Evolutionary conservation across 2,113 vertebrate species (phyloP).

Genomic region (Ictalurus furcatus): DNA sequence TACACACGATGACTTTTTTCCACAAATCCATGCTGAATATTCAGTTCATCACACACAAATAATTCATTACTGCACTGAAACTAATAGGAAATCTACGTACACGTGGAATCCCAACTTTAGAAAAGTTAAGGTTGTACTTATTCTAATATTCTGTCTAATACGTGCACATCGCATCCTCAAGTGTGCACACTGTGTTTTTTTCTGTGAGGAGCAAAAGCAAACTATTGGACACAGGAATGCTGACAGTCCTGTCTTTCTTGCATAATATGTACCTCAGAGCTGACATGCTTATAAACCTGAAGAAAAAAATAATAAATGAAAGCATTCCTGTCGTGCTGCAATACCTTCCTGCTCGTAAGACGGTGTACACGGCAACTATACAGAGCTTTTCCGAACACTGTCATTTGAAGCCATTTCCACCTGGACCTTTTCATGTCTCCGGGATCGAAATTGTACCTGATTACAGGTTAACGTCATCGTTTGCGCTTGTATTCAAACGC

Average conservation of each 20-base stretch:
- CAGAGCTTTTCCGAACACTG: background rate
- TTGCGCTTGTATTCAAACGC: background rate
- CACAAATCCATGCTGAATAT: too few species aligned
- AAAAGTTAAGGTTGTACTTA: background rate
- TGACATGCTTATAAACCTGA: background rate
- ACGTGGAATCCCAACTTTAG: background rate
- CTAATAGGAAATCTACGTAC: background rate
- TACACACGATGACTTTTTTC: background rate
- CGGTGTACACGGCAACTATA: background rate
- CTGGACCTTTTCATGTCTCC: background rate
- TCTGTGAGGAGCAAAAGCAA: background rate
- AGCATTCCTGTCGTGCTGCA: background rate
- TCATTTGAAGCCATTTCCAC: background rate
- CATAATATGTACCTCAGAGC: background rate
- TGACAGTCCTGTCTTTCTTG: background rate
- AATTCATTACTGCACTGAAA: background rate
- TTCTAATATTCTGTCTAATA: background rate
- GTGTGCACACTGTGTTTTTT: background rate
- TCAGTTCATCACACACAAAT: background rate
- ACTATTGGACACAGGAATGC: background rate
- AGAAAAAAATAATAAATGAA: background rate
- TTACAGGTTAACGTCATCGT: background rate
- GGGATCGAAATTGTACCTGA: background rate
- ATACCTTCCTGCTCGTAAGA: background rate
- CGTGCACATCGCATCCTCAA: background rate